phyloP scores from a whole-genome alignment of 2,113 vertebrate species.

The Smithornis capensis region DNA sequence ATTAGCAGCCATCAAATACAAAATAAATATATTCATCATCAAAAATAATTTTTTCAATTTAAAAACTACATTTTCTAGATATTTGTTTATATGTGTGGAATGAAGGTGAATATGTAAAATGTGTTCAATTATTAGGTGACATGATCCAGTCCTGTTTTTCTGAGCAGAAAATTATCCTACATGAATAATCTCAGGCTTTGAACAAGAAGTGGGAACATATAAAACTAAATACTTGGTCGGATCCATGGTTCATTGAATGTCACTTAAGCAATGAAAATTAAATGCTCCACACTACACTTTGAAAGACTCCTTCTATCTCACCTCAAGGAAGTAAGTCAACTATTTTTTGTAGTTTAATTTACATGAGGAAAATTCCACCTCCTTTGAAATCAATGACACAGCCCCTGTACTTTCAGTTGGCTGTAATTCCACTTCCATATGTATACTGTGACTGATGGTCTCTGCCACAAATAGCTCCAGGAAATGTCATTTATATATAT shows the following conservation, averaged over 20 bases:
- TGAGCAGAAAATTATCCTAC: background rate
- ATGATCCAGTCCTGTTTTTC: background rate
- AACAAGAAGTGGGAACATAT: background rate
- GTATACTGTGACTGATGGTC: background rate
- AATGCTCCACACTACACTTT: background rate
- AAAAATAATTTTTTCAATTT: background rate
- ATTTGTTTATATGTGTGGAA: background rate
- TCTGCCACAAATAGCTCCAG: background rate
- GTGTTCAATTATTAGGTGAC: background rate
- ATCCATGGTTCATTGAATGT: background rate
- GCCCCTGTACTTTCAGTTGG: background rate
- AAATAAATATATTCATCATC: background rate
- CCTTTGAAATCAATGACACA: background rate
- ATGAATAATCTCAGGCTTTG: background rate
- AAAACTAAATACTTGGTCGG: background rate
- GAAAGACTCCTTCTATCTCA: background rate
- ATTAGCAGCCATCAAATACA: background rate
- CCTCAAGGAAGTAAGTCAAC: background rate
- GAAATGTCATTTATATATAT: slow-evolving; percentile 6
- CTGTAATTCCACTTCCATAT: background rate
- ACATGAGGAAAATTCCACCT: background rate
- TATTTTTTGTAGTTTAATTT: background rate
- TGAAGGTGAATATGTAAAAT: background rate
- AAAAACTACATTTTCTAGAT: background rate
- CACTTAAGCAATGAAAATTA: background rate